Evolutionary conservation across 2,888 invertebrate genomes (phyloP).

Genomic region (Cosmorhoe ocellata): DNA sequence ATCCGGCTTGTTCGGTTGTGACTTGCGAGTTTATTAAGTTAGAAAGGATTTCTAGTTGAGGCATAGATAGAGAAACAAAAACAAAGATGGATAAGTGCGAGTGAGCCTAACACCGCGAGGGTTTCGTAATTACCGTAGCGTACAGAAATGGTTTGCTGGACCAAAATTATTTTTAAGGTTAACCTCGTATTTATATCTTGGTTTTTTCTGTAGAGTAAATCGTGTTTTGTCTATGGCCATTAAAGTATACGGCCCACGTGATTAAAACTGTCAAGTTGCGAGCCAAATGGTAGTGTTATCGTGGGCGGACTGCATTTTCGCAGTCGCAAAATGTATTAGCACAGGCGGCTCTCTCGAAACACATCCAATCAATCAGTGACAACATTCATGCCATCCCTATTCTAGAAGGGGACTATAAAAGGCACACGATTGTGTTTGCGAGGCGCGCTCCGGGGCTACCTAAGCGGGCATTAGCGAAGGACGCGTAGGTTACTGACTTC

Average conservation of each 20-base stretch:
- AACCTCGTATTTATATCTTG: no score
- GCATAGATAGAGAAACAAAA: not conserved
- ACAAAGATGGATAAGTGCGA: no score
- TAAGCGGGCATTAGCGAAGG: conserved; percentile 77
- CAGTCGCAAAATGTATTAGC: conserved; percentile 6
- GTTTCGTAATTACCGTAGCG: no score
- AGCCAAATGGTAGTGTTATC: conserved; percentile 12
- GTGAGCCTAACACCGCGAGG: no score
- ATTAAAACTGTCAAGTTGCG: conserved; percentile 14
- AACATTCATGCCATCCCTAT: conserved; percentile 54
- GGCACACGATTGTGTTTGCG: conserved; percentile 70
- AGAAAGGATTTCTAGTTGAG: conserved; percentile 27
- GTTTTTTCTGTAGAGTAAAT: no score
- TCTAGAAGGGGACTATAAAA: conserved; percentile 60
- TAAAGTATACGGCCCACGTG: conserved; percentile 1
- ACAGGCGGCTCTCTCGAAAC: conserved; percentile 26
- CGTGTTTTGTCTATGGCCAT: no score
- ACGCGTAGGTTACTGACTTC: conserved; percentile 61
- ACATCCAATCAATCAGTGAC: conserved; percentile 64
- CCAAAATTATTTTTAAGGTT: no score
- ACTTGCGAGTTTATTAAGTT: conserved; percentile 36
- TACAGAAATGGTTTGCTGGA: no score
- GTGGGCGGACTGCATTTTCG: conserved; percentile 3
- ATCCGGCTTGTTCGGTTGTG: conserved; percentile 33
- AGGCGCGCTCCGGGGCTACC: conserved; percentile 62